Base-by-base conservation (phyloP, 2,888 invertebrate genomes). In the Oeneis ivallda region DNA sequence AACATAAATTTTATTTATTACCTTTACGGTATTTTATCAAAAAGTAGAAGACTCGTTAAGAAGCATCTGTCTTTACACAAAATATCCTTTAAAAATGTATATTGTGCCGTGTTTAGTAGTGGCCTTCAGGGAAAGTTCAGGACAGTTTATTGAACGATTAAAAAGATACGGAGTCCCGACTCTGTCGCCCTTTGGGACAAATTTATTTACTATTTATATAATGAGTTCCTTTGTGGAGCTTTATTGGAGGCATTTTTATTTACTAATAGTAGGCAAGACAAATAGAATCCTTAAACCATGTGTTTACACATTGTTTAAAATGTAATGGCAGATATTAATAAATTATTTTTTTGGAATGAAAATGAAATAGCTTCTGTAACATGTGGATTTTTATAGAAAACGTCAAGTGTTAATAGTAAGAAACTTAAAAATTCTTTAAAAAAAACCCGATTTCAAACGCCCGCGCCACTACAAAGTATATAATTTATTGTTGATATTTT, bases 81-180 rank as follows among this genome's bases (percentile, higher is more conserved):
- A 49, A 47, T 39, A 49, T 37, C 37, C 39, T 49, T 43, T 61
- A 56, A 56, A 39, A 56, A 41, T 52, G 61, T 47, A 61, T 61
- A 50, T 39, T 8, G 50, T 62, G 57, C 39, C 67, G 56, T 69
- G 57, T 67, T 67, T 65, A 61, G 61, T 60, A 67, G 59, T 58
- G 65, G 71, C 49, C 74, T 70, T 68, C 47, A 17, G 71, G 74
- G 72, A 70, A 68, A 68, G 66, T 72, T 70, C 57, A 41, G 53
- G 64, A 54, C 65, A 71, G 70, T 75, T 75, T 74, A 72, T 73
- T 68, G 70, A 70, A 73, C 71, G 72, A 71, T 74, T 74, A 72
- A 74, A 71, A 71, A 74, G 74, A 74, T 70, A 71, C 72, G 70
- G 64, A 66, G 70, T 68, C 65, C 60, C 54, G 61, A 69, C 66